phyloP scores from a whole-genome alignment of 2,797 vertebrate species.

The Onychomys leucogaster region DNA sequence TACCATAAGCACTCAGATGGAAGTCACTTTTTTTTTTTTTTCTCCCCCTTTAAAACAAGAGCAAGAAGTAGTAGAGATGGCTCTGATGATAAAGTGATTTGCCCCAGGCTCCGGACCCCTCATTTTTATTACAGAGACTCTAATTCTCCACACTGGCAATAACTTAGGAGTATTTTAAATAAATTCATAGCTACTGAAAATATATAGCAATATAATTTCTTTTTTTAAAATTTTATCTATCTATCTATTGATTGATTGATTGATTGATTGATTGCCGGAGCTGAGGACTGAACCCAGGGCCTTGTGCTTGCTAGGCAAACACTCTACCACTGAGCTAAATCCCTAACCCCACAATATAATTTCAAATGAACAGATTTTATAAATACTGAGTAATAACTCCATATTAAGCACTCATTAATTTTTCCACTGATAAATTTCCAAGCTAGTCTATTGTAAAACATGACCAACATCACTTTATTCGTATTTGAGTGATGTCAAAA shows the following conservation, averaged over 20 bases:
- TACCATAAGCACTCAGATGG: not conserved
- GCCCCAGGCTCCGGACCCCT: not conserved
- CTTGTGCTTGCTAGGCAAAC: too few relatives aligned
- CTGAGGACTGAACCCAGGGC: too few relatives aligned
- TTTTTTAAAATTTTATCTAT: too few relatives aligned
- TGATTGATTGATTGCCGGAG: too few relatives aligned
- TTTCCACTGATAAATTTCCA: not conserved
- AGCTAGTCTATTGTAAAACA: not conserved
- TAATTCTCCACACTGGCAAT: not conserved
- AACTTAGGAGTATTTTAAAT: not conserved
- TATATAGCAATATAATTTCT: not conserved
- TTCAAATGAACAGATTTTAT: conserved; percentile 24
- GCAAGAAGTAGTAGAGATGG: not conserved
- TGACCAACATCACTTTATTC: not conserved
- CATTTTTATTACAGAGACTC: not conserved
- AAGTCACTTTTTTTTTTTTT: not conserved
- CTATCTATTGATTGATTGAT: too few relatives aligned
- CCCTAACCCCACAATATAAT: too few relatives aligned
- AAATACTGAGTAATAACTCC: not conserved
- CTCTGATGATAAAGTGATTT: not conserved
- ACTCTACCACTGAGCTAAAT: too few relatives aligned
- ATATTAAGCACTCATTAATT: not conserved
- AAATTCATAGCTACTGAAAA: not conserved
- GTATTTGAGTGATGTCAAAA: not conserved
- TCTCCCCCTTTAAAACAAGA: conserved; percentile 50